phyloP scores from a whole-genome alignment of 2,113 vertebrate species.

The Centropus bengalensis region DNA sequence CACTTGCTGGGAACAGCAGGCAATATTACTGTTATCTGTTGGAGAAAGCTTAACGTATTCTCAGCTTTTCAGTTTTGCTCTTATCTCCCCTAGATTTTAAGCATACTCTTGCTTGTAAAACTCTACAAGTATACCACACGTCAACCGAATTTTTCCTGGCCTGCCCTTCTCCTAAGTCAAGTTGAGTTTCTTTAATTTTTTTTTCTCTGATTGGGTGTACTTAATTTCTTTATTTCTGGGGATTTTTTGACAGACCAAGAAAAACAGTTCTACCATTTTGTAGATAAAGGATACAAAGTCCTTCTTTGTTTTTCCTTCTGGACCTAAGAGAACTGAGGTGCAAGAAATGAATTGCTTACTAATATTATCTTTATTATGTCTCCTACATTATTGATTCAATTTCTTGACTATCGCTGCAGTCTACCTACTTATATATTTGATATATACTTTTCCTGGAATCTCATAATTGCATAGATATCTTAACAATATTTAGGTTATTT shows the following conservation, averaged over 20 bases:
- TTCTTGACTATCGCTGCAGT: neutral
- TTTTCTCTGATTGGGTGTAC: neutral
- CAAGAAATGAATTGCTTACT: neutral
- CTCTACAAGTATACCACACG: neutral
- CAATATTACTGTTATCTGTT: conserved; percentile 19
- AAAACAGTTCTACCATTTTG: neutral
- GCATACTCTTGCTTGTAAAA: neutral
- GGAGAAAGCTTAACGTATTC: conserved; percentile 7
- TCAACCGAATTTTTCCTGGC: neutral
- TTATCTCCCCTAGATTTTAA: neutral
- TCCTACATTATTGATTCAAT: neutral
- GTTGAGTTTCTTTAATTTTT: neutral
- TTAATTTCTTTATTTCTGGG: neutral
- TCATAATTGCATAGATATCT: neutral
- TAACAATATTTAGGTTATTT: neutral
- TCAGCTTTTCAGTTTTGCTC: neutral
- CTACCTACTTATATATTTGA: neutral
- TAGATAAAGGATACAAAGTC: neutral
- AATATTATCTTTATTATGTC: neutral
- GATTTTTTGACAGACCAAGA: neutral
- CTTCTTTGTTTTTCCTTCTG: neutral
- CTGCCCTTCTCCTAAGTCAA: neutral
- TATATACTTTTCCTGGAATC: neutral
- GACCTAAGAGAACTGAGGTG: neutral
- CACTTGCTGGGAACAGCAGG: conserved; percentile 9